Percentiles rank a stretch among this genome's conserved stretches.
These are phyloP conservation scores for Coluber constrictor DNA, from an alignment of 2,797 vertebrate species.

Conservation along the genomic window DNA sequence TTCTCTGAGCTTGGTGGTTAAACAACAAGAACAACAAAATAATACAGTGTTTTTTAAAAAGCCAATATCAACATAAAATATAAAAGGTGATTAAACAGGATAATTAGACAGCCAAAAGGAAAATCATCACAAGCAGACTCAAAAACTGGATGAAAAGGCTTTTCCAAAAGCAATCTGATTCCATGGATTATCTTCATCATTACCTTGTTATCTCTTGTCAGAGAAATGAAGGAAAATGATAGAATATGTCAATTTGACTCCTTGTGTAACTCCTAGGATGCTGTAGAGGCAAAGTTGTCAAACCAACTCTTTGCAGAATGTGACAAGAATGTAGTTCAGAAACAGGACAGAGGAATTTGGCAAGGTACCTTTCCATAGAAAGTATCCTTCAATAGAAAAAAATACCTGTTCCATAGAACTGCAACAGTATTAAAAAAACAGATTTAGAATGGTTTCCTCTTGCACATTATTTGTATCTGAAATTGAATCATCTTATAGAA, in stretches of 20 bases:
- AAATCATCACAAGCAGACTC: neutral
- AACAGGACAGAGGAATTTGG: neutral
- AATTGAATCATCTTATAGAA: neutral
- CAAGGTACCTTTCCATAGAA: neutral
- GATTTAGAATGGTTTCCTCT: neutral
- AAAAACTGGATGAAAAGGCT: neutral
- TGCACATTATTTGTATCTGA: neutral
- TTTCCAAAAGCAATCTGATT: neutral
- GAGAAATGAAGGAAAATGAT: neutral
- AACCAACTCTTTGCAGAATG: neutral
- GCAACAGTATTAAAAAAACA: neutral
- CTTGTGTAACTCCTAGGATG: neutral
- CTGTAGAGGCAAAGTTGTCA: neutral
- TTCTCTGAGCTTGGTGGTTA: neutral
- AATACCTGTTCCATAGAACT: neutral
- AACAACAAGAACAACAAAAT: neutral
- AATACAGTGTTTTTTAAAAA: neutral
- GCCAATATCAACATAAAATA: neutral
- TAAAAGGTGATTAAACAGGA: neutral
- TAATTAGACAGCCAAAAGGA: neutral
- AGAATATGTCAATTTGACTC: neutral
- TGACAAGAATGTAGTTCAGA: neutral
- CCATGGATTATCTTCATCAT: neutral
- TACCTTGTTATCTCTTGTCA: neutral
- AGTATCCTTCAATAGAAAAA: no score